Base-by-base conservation (phyloP, 2,888 invertebrate species). In the Melieria omissa region DNA sequence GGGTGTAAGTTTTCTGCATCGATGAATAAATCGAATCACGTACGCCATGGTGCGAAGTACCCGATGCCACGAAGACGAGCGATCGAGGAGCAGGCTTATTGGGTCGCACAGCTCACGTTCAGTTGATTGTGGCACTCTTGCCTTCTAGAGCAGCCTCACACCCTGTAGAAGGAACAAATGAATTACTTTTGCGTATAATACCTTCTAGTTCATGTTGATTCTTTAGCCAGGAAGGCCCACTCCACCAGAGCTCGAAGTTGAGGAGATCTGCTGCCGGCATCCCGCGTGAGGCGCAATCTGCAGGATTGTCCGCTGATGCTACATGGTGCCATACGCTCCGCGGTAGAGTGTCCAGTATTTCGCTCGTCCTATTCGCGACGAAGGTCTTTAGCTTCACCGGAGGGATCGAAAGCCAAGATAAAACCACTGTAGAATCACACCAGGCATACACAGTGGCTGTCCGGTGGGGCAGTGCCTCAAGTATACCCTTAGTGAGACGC, bases 231-330 rank as follows among this genome's bases (percentile, higher is more conserved):
- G 12, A 5, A 4, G 66, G 73, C 0, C 64, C 73, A 1, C 12
- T 67, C 60, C 68, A 73, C 68, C 73, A 68, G 3, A 68, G 68
- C 3, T 47, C 12, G 44, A 60, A 57, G 10, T 52, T 52, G 5
- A 52, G 46, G 9, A 71, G 47, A 6, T 67, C 47, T 6, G 57
- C 45, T 4, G 69, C 70, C 29, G 47, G 9, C 45, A 70, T 69
- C 45, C 70, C 73, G 8, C 70, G 29, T 0, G 67, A 67, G 4
- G 73, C 70, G 16, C 73, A 73, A 54, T 73, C 73, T 4, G 70
- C 67, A 2, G 70, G 67, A 12, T 67, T 73, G 44, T 68, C 49
- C 45, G 64, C 64, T 0, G 70, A 60, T 1, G n/a, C 3, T 3
- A 73, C 70, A 47, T 71, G 73, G 6, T 52, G 49, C 64, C 70